These are phyloP conservation scores for Pseudobourletiella spinata DNA, from an alignment of 1,140 invertebrate genomes.

Conservation along the genomic window DNA sequence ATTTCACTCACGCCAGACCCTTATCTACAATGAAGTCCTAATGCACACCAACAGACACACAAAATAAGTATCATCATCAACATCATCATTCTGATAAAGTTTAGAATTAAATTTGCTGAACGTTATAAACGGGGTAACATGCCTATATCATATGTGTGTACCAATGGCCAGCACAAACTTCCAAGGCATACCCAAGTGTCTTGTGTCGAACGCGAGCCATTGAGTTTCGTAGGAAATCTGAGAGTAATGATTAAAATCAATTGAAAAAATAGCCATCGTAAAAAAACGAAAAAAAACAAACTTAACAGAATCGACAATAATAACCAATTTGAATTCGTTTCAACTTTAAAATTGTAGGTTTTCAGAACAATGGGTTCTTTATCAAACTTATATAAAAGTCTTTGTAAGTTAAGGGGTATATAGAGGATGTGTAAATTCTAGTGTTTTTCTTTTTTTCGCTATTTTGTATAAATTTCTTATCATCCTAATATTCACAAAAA, in stretches of 20 bases:
- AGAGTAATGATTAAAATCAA: neutral
- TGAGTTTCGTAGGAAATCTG: too few relatives aligned
- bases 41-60: neutral
- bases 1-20: neutral
- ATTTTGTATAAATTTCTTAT: slow-evolving; percentile 21
- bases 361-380: neutral
- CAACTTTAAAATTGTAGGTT: neutral
- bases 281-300: neutral
- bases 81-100: neutral
- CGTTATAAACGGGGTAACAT: neutral
- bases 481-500: slow-evolving; percentile 19
- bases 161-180: neutral
- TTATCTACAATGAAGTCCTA: neutral
- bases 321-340: neutral
- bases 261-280: neutral
- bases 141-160: neutral
- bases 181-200: neutral
- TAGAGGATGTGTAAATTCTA: neutral
- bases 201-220: too few relatives aligned
- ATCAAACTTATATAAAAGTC: slow-evolving; percentile 18
- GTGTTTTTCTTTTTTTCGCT: slow-evolving; percentile 13
- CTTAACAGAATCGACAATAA: neutral
- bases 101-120: neutral
- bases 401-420: slow-evolving; percentile 14
- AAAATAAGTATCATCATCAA: neutral